Evolutionary conservation across 2,888 invertebrate species (phyloP), one percentile per base, ranked within the genome.

Genomic region (Pseudococcus longispinus): DNA sequence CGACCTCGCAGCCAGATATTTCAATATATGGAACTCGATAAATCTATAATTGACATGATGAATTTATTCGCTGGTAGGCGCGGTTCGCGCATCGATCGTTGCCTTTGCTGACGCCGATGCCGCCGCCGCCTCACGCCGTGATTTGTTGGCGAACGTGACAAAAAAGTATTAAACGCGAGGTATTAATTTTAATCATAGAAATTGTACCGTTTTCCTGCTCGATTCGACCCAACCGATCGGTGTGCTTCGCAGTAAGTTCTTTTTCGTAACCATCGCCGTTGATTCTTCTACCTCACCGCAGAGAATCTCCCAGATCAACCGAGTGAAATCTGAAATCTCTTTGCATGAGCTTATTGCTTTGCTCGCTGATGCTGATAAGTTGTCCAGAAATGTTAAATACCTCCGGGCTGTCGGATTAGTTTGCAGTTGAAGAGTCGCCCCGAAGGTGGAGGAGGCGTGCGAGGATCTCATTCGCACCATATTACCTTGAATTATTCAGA

Each of bases 91-190:
- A 80, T 80, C 77, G 32, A 74, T 70, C 70, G 70, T 18, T 23
- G 13, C n/a, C 46, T 46, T 15, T 15, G 46, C n/a, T 11, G 44
- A 13, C 13, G 8, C 37, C 5, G 37, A 37, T 8, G 37, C 44
- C 44, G 44, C 44, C 1, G 15, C 3, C 44, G 44, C 44, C 44
- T 4, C 55, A 15, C 55, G 4, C 55, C 3, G 42, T 80, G 77
- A 80, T 80, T 80, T 80, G 77, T 80, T 80, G 77, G 77, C 42
- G 37, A 80, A 80, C 77, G 32, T 42, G 77, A 80, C 42, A 42
- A 80, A 80, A 80, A 80, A 80, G 42, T 80, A 80, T 80, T 80
- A 80, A 80, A 80, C 37, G 42, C 42, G 77, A 80, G 42, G 32
- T 80, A 80, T 80, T 37, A 37, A 37, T 80, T 80, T 80, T 42